These are phyloP conservation scores for Aphidoletes aphidimyza DNA, from an alignment of 2,888 invertebrate species.

Conservation along the genomic window DNA sequence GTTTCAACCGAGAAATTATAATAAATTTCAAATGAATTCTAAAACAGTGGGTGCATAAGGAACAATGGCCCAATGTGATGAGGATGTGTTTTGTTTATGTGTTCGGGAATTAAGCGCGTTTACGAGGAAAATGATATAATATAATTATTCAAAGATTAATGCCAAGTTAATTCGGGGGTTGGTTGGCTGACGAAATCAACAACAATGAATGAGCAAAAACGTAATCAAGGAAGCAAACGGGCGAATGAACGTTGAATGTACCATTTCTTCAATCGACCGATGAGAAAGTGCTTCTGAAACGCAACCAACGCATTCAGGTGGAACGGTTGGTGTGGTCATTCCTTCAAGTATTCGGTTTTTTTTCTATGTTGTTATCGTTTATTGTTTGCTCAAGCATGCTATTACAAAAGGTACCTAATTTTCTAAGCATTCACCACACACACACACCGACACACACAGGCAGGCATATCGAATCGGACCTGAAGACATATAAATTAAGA, in stretches of 20 bases:
- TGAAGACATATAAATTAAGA: conserved; percentile 52
- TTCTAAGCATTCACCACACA: conserved; percentile 6
- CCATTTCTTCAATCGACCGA: conserved; percentile 1
- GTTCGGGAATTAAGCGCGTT: not conserved
- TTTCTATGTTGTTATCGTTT: not conserved
- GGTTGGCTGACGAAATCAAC: not conserved
- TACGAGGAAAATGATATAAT: not conserved
- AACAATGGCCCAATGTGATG: not conserved
- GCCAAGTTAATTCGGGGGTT: conserved; percentile 18
- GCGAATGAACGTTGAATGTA: no score
- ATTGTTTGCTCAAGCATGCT: conserved; percentile 21
- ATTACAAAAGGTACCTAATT: conserved; percentile 46
- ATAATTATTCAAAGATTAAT: conserved; percentile 52
- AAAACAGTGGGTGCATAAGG: no score
- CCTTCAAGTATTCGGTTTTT: not conserved
- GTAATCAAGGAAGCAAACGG: no score
- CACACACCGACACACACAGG: not conserved
- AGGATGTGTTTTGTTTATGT: not conserved
- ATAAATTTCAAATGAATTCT: no score
- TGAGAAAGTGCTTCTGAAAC: conserved; percentile 27
- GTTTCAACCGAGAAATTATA: no score
- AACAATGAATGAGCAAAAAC: no score
- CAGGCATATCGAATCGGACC: conserved; percentile 5
- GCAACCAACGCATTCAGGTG: conserved; percentile 33
- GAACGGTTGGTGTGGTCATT: conserved; percentile 36